Evolutionary conservation across 2,113 vertebrate species (phyloP), one percentile per base, ranked within the genome.

Genomic region (Myocastor coypus): DNA sequence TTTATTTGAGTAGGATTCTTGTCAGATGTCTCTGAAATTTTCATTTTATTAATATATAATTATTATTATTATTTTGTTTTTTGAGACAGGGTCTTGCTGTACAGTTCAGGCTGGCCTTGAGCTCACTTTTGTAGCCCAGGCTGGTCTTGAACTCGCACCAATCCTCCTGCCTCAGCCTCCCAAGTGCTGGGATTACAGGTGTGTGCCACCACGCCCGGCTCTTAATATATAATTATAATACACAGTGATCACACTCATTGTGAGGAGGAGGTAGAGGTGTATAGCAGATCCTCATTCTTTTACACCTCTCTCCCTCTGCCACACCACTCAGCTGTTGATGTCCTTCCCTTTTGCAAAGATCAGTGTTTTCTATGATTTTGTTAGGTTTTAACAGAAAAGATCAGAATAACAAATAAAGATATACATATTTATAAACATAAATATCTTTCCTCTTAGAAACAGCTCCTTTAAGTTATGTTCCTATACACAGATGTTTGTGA

Each of bases 301-400:
- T 73, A 24, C 10, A 40, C 20, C n/a, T 9, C n/a, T 71, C 7
- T 37, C 68, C 34, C 68, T 69, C 37, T 37, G 26, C 20, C 37
- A 40, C 8, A 20, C 69, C 1, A 9, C 34, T 9, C 69, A 26
- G 5, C 69, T 73, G 20, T 12, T 40, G 37, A 26, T 22, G 10
- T 10, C 69, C 69, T 40, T 73, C n/a, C 69, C 69, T 40, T 71
- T 40, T 40, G 69, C 9, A 40, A 40, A 73, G 68, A 9, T 20
- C n/a, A 19, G 19, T 71, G 19, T 71, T 37, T 71, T 71, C 20
- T 55, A 68, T n/a, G 22, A 61, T 37, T 87, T 71, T 14, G n/a
- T 94, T 32, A 64, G 17, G 40, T 89, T 95, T 91, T 71, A 71
- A 37, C 10, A 9, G 69, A 77, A 96, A 88, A 81, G 24, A 75